Conservation (phyloP, 2,888 invertebrate genomes). For the Caenorhabditis plicata region DNA sequence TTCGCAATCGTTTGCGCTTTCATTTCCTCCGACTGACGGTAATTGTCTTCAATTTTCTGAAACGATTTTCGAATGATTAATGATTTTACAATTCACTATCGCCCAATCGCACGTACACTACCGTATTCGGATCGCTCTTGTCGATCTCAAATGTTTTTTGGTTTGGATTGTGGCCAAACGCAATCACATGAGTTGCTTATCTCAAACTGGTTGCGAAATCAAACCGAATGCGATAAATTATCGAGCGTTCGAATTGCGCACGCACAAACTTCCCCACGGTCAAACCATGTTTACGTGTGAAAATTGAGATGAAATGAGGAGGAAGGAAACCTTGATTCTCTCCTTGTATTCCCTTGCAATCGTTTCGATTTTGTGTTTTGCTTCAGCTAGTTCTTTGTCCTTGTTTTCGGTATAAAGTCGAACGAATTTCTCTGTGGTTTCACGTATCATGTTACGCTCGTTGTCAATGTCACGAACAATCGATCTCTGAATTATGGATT, state of each 20-base stretch:
- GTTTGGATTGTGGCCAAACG: no score
- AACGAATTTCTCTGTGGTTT: slow-evolving; percentile 38
- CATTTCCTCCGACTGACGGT: slow-evolving; percentile 29
- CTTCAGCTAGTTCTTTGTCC: slow-evolving; percentile 18
- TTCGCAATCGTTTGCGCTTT: slow-evolving; percentile 31
- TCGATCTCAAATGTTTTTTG: no score
- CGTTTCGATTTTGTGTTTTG: slow-evolving; percentile 16
- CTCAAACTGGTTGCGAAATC: no score
- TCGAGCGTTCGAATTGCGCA: no score
- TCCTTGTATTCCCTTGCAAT: slow-evolving; percentile 15
- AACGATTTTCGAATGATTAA: not conserved
- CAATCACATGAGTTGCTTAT: no score
- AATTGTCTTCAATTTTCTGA: slow-evolving; percentile 36
- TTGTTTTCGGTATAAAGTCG: slow-evolving; percentile 27
- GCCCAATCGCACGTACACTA: no score
- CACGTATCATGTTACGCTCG: slow-evolving; percentile 40
- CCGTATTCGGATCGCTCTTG: no score
- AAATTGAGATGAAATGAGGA: not conserved
- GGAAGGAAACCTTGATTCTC: slow-evolving; percentile 5
- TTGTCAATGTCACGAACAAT: slow-evolving; percentile 34
- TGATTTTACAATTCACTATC: no score
- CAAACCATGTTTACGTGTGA: no score
- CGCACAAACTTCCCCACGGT: no score
- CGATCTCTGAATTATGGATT: slow-evolving; percentile 24
- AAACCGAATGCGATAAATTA: no score